Evolutionary conservation across 2,888 invertebrate genomes (phyloP), one percentile per base, ranked within the genome.

Genomic region (Achlya flavicornis): DNA sequence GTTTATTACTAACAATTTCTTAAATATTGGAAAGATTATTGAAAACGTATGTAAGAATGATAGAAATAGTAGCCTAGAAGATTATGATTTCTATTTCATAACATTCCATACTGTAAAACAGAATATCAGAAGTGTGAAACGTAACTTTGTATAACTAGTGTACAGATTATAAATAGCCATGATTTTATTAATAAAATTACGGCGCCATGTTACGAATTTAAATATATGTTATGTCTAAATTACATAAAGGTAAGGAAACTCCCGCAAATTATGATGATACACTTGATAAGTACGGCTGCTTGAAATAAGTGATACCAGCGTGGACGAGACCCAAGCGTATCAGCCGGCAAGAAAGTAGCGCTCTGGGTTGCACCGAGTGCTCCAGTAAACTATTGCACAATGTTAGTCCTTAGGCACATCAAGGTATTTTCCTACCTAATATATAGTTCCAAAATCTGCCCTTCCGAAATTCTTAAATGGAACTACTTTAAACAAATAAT

Each of bases 321-420:
- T 90, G 79, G 66, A 84, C 78, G 69, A 74, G 78, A 66, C 86
- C 78, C 75, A 78, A 83, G 69, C 76, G 67, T 82, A 80, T 78
- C 79, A 71, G 81, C 75, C 77, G 76, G 80, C 79, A 91, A 88
- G 92, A 93, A 93, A 92, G 92, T 91, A 88, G 88, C 85, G 76
- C 85, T 89, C 81, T 86, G 84, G 83, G 87, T 87, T 88, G 85
- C 85, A 89, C 87, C 80, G 83, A 81, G 80, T 91, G 91, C 87
- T 91, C 92, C 83, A 91, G 86, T 92, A 88, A 91, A 87, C 87
- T 88, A 75, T 93, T 92, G 78, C 83, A 81, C 84, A 92, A 93
- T 64, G 14, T 38, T 53, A 82, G 69, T 76, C 57, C 69, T 62
- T 65, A 35, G 72, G 64, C 70, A 87, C 81, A 89, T 78, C 65